phyloP scores from a whole-genome alignment of 2,797 vertebrate species.

The Tympanoctomys barrerae region DNA sequence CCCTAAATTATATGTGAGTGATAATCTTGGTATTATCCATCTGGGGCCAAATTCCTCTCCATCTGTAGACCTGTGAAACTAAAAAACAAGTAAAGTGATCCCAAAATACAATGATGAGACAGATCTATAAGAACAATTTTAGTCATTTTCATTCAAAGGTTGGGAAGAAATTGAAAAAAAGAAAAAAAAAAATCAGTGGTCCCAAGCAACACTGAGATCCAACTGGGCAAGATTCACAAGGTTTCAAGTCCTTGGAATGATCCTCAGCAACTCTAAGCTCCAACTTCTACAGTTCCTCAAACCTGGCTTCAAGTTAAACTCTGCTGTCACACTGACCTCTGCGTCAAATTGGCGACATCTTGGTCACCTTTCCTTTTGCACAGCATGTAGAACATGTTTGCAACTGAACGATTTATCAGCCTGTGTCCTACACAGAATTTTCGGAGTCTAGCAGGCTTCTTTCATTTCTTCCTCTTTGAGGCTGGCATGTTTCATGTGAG shows the following conservation, averaged over 20 bases:
- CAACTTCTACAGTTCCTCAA: neutral
- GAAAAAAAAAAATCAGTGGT: neutral
- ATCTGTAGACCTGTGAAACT: conserved; percentile 28
- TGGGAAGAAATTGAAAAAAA: neutral
- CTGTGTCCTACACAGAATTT: neutral
- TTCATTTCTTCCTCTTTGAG: conserved; percentile 2
- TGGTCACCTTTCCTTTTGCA: neutral
- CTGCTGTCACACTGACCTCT: neutral
- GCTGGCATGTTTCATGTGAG: neutral
- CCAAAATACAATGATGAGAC: conserved; percentile 12
- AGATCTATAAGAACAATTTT: neutral
- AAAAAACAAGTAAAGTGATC: conserved; percentile 35
- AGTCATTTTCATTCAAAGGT: conserved; percentile 4
- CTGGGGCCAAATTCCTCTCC: conserved; percentile 9
- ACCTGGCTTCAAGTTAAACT: neutral
- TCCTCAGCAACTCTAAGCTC: neutral
- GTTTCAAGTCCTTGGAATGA: neutral
- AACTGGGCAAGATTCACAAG: neutral
- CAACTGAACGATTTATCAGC: neutral
- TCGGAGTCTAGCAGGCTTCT: neutral
- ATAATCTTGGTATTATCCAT: conserved; percentile 42
- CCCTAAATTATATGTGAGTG: conserved; percentile 11
- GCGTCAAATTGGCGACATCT: neutral
- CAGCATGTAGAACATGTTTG: neutral
- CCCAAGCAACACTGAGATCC: neutral